Evolutionary conservation across 2,797 vertebrate species (phyloP), one percentile per base, ranked within the genome.

Genomic region (Taenioides sp.): DNA sequence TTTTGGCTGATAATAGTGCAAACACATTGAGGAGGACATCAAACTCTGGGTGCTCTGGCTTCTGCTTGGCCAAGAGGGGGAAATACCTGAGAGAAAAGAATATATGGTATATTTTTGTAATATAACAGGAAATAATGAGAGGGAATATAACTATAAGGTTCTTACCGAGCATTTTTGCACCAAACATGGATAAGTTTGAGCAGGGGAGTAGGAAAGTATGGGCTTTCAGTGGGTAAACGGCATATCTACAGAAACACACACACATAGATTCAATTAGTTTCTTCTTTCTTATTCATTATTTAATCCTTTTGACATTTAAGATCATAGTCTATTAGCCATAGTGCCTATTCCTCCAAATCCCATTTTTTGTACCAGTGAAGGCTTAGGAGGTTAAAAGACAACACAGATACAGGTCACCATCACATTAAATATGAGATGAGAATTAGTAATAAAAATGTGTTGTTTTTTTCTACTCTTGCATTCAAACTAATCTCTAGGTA

Each of bases 161-260:
- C 81, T 77, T 85, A 98, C 98, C 96, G 97, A 76, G 95, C 72
- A 61, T 96, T 95, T 91, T 95, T 97, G 91, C 95, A 95, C 98
- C 98, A 99, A 27, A 95, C 84, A 5, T 96, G 93, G 89, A 98
- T 94, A 73, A 99, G 92, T 79, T 96, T 98, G 62, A 99, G 92
- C 47, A 99, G 93, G 40, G 95, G 94, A 17, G 96, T 97, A 40
- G 98, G 98, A 59, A 96, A 95, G 86, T 98, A 97, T 1, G 95
- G 86, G 87, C 96, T 97, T 92, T 99, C 98, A 63, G 93, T 92
- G 55, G 95, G 92, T 73, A 99, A 94, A 23, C 96, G 97, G 84
- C 92, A 94, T 77, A 99, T 89, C 97, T 99, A 88, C 58, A 37
- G 20, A 62, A 34, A 20, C 6, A 34, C 7, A 34, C 9, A 10